Percentiles rank a stretch among this genome's conserved stretches.
Conservation (phyloP, 2,888 invertebrate species). For the Deladenus siricidicola region DNA sequence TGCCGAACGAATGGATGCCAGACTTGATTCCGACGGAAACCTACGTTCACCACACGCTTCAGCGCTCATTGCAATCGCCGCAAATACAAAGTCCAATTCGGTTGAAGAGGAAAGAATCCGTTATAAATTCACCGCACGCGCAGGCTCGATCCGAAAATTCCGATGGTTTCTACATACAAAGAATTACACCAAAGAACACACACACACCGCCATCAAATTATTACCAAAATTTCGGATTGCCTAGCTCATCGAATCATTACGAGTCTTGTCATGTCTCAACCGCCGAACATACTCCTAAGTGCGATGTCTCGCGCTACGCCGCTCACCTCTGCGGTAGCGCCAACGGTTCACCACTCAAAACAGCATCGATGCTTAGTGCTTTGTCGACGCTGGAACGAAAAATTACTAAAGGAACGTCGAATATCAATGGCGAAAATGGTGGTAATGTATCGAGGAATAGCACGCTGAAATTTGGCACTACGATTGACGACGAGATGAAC, state of each 20-base stretch:
- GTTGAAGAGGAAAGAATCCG: no score
- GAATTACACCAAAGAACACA: no score
- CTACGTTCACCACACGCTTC: conserved; percentile 30
- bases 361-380: neutral
- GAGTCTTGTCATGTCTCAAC: no score
- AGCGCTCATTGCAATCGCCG: conserved; percentile 21
- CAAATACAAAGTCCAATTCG: conserved; percentile 11
- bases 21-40: conserved; percentile 29
- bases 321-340: no score
- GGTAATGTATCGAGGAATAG: neutral
- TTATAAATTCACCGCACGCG: conserved; percentile 1
- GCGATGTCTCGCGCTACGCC: neutral
- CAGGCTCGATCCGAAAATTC: conserved; percentile 3
- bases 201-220: no score
- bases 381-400: neutral
- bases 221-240: no score
- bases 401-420: no score
- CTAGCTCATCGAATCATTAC: neutral
- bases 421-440: neutral
- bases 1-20: conserved; percentile 37
- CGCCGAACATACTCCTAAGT: no score
- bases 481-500: conserved; percentile 38
- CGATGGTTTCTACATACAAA: neutral
- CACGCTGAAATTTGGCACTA: conserved; percentile 10
- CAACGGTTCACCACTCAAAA: no score